These are phyloP conservation scores for Irena cyanogastra DNA, from an alignment of 2,113 vertebrate genomes.

Conservation along the genomic window DNA sequence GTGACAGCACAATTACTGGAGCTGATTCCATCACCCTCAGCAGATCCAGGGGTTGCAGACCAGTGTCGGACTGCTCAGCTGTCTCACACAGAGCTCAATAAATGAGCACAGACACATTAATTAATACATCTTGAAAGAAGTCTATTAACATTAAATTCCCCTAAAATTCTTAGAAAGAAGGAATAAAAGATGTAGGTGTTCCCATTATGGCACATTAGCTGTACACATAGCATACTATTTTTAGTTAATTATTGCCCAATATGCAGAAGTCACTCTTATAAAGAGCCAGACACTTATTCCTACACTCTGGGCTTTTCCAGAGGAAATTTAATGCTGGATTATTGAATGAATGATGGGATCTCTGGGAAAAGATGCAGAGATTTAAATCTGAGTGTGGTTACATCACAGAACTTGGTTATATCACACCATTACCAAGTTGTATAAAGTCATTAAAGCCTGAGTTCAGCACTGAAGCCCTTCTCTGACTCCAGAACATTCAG, in stretches of 20 bases:
- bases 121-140: not conserved
- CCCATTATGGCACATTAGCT: not conserved
- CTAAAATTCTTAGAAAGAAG: not conserved
- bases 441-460: not conserved
- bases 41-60: not conserved
- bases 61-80: not conserved
- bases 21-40: not conserved
- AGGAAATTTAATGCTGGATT: not conserved
- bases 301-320: not conserved
- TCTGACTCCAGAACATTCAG: not conserved
- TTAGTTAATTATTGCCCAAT: not conserved
- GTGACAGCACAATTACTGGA: not conserved
- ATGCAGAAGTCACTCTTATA: not conserved
- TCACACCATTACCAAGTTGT: not conserved
- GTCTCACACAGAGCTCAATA: not conserved
- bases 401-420: not conserved
- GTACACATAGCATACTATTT: not conserved
- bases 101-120: not conserved
- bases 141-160: not conserved
- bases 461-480: not conserved
- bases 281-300: not conserved
- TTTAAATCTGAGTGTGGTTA: not conserved
- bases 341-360: not conserved
- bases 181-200: not conserved
- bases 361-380: not conserved